Percentiles rank a stretch among this genome's conserved stretches.
These are phyloP conservation scores for Acanthurus tractus DNA, from an alignment of 2,797 vertebrate genomes.

Conservation along the genomic window DNA sequence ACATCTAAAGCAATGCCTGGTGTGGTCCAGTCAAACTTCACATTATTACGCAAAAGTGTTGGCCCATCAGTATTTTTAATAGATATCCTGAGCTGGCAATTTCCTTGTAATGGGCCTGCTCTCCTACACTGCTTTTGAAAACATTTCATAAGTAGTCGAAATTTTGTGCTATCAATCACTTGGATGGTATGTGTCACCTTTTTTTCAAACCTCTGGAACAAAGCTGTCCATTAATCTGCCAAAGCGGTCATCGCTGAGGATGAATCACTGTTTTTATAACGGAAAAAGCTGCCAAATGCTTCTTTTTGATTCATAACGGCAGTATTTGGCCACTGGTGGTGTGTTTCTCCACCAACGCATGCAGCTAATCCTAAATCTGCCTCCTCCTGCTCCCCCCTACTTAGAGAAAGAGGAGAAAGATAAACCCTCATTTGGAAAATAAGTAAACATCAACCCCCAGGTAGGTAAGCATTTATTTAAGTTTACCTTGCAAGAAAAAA, in stretches of 20 bases:
- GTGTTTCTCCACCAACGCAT: slow-evolving; percentile 11
- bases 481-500: slow-evolving; percentile 56
- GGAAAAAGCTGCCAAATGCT: slow-evolving; percentile 37
- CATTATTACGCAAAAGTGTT: slow-evolving; percentile 7
- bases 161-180: slow-evolving; percentile 30
- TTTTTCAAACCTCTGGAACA: slow-evolving; percentile 32
- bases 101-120: slow-evolving; percentile 8
- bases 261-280: slow-evolving; percentile 51
- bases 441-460: slow-evolving; percentile 75
- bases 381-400: neutral
- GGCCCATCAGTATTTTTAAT: slow-evolving; percentile 1
- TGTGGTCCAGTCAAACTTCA: neutral
- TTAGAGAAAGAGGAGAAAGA: slow-evolving; percentile 33
- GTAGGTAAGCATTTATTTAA: slow-evolving; percentile 73
- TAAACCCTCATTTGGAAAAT: slow-evolving; percentile 66
- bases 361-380: slow-evolving; percentile 27
- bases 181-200: slow-evolving; percentile 7
- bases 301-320: slow-evolving; percentile 41
- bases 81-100: neutral
- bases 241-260: slow-evolving; percentile 30
- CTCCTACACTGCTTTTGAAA: slow-evolving; percentile 13
- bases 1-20: slow-evolving; percentile 13
- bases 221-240: slow-evolving; percentile 41
- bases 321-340: slow-evolving; percentile 25
- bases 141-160: slow-evolving; percentile 3